Percentiles rank a stretch among this genome's conserved stretches.
These are phyloP conservation scores for Bombus breviceps DNA, from an alignment of 1,140 invertebrate genomes.

Conservation along the genomic window DNA sequence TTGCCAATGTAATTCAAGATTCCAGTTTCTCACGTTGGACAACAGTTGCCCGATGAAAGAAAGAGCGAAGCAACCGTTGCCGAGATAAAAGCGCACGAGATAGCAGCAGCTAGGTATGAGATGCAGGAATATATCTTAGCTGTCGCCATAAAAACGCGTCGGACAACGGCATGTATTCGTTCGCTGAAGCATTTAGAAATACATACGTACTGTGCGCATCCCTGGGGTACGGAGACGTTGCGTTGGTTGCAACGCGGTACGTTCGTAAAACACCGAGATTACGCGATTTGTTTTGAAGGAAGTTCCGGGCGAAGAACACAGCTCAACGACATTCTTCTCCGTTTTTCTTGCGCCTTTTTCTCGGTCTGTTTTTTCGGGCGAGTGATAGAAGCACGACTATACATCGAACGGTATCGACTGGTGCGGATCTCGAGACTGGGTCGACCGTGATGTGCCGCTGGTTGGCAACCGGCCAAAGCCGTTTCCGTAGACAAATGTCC, in stretches of 20 bases:
- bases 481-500: constrained; percentile 70
- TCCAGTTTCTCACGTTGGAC: not conserved
- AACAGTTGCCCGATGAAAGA: too few species aligned
- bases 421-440: constrained; percentile 52
- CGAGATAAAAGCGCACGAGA: too few species aligned
- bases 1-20: not conserved
- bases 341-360: too few species aligned
- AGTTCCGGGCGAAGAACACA: not conserved
- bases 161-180: not conserved
- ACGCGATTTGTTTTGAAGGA: constrained; percentile 30
- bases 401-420: constrained; percentile 57
- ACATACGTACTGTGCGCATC: too few species aligned
- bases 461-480: constrained; percentile 60
- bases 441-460: constrained; percentile 61
- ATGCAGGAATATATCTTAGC: not conserved
- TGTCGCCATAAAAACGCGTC: constrained; percentile 14
- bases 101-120: too few species aligned
- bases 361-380: not conserved
- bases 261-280: constrained; percentile 35
- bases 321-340: not conserved
- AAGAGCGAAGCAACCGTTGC: too few species aligned
- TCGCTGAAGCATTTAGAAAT: not conserved
- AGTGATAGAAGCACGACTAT: not conserved
- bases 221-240: too few species aligned
- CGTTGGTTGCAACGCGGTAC: too few species aligned